phyloP scores from a whole-genome alignment of 2,888 invertebrate species.

The Eilema griseolum region DNA sequence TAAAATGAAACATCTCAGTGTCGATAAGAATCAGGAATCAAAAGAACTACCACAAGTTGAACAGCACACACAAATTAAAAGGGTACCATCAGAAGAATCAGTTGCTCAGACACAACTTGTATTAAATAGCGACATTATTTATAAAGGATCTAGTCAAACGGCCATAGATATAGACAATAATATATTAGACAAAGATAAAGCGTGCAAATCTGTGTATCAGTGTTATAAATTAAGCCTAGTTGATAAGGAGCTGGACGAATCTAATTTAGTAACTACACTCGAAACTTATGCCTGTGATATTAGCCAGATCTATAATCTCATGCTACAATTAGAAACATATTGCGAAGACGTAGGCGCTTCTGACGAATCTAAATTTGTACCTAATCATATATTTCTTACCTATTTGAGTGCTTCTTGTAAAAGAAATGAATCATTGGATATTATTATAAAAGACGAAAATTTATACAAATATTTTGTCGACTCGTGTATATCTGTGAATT shows the following conservation, averaged over 20 bases:
- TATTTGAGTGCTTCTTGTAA: constrained; percentile 70
- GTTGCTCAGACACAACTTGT: constrained; percentile 50
- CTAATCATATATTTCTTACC: constrained; percentile 77
- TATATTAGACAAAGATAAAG: constrained; percentile 66
- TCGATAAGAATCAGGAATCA: constrained; percentile 64
- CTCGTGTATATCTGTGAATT: constrained; percentile 87
- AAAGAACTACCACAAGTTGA: constrained; percentile 49
- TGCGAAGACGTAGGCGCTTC: constrained; percentile 73
- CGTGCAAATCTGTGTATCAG: constrained; percentile 78
- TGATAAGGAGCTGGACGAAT: constrained; percentile 71
- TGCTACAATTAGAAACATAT: constrained; percentile 77
- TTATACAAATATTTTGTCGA: constrained; percentile 85
- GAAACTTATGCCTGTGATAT: constrained; percentile 82
- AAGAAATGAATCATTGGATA: constrained; percentile 64
- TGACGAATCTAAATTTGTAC: constrained; percentile 76
- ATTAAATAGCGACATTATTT: constrained; percentile 72
- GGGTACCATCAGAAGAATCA: constrained; percentile 56
- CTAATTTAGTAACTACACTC: constrained; percentile 79
- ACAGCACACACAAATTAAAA: constrained; percentile 36
- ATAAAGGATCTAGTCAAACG: constrained; percentile 82
- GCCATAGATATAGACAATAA: constrained; percentile 75
- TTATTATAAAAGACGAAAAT: constrained; percentile 73
- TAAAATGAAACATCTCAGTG: constrained; percentile 77
- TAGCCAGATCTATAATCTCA: constrained; percentile 73
- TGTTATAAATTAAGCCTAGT: constrained; percentile 80